Conservation (phyloP, 2,888 invertebrate species). For the Cephalotes varians region DNA sequence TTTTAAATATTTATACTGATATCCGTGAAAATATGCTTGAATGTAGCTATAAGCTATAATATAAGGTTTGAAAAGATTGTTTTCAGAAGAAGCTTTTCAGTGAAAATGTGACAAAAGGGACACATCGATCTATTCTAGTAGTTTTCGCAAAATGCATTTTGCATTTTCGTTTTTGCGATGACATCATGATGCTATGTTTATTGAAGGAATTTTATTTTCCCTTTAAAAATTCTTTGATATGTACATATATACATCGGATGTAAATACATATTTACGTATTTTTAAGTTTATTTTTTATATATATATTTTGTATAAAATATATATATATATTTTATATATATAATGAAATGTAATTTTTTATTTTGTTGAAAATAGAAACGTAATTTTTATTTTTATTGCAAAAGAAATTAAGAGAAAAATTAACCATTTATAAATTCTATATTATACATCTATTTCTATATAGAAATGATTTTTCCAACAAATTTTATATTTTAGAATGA, state of each 20-base stretch:
- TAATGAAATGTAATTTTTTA: too few species aligned
- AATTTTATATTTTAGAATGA: not conserved
- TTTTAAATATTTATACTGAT: not conserved
- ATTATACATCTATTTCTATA: not conserved
- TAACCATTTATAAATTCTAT: not conserved
- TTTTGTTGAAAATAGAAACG: too few species aligned
- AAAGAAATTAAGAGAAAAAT: not conserved
- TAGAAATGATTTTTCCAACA: not conserved
- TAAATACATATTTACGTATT: not conserved
- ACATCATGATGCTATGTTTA: not conserved
- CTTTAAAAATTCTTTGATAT: not conserved
- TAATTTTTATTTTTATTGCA: not conserved
- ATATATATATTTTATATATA: too few species aligned
- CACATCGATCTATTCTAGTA: not conserved
- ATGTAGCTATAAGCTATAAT: not conserved
- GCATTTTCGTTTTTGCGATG: conserved; percentile 27
- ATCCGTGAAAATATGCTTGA: not conserved
- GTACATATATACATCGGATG: not conserved
- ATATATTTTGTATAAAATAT: too few species aligned
- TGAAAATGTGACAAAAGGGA: conserved; percentile 12
- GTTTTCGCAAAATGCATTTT: conserved; percentile 20
- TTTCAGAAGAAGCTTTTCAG: conserved; percentile 3
- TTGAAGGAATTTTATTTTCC: not conserved
- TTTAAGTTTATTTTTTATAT: not conserved
- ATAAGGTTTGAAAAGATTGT: conserved; percentile 18